phyloP scores from a whole-genome alignment of 2,797 vertebrate species.

The Podarcis siculus region DNA sequence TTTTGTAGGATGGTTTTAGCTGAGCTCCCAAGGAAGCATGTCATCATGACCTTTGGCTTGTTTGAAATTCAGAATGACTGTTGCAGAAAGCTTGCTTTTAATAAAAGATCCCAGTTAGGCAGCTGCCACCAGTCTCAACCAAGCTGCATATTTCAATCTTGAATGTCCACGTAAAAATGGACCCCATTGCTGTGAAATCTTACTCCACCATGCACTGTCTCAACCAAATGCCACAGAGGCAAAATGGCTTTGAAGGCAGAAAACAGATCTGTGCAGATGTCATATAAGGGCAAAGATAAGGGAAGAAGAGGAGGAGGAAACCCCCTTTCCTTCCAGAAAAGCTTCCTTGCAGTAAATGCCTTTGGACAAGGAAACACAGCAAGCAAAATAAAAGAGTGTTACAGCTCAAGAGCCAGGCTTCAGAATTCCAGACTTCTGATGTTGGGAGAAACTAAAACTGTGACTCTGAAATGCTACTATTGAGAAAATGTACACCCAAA shows the following conservation, averaged over 20 bases:
- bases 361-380: neutral
- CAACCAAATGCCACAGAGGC: constrained; percentile 35
- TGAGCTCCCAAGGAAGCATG: neutral
- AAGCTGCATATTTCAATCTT: constrained; percentile 36
- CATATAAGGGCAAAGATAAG: constrained; percentile 35
- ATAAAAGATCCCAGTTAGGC: constrained; percentile 18
- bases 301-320: constrained; percentile 14
- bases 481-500: neutral
- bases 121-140: constrained; percentile 8
- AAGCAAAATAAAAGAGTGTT: constrained; percentile 9
- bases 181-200: constrained; percentile 36
- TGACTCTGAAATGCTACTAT: neutral
- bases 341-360: constrained; percentile 18
- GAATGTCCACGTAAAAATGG: constrained; percentile 3
- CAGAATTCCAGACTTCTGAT: constrained; percentile 5
- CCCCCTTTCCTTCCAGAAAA: constrained; percentile 10
- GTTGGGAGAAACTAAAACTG: neutral
- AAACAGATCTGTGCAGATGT: constrained; percentile 40
- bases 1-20: neutral
- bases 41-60: neutral
- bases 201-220: neutral
- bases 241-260: constrained; percentile 40
- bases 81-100: constrained; percentile 17
- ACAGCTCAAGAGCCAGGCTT: neutral
- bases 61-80: neutral